Conservation (phyloP, 2,797 vertebrate species). For the Holocentrus rufus region DNA sequence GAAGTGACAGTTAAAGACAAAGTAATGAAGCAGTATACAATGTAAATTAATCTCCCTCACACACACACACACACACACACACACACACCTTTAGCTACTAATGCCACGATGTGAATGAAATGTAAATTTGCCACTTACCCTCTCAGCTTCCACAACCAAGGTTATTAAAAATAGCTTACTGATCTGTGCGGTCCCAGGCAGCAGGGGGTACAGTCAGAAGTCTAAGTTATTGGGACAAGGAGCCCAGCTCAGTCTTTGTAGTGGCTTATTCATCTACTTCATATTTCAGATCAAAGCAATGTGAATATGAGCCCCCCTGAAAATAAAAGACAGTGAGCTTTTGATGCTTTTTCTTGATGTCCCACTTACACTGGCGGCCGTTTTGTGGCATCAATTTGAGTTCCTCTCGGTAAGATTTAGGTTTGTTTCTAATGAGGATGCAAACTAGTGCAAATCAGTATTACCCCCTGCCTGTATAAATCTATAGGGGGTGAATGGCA, state of each 20-base stretch:
- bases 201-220: constrained; percentile 9
- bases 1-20: no score
- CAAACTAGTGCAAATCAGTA: background rate
- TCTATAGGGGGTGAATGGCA: no score
- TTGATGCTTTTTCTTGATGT: constrained; percentile 7
- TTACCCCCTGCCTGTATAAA: background rate
- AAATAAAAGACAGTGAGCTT: background rate
- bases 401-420: background rate
- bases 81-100: background rate
- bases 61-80: background rate
- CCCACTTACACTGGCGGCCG: background rate
- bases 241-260: constrained; percentile 11
- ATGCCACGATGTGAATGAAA: no score
- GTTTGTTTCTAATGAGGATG: background rate
- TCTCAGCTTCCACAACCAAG: constrained; percentile 20
- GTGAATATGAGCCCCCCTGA: background rate
- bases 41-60: background rate
- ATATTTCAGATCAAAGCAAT: constrained; percentile 32
- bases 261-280: background rate
- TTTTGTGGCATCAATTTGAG: constrained; percentile 3
- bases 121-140: background rate
- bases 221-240: constrained; percentile 4
- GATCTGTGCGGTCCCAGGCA: constrained; percentile 15
- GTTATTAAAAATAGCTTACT: constrained; percentile 34
- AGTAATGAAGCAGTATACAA: background rate